Percentiles rank a stretch among this genome's conserved stretches.
phyloP scores from a whole-genome alignment of 2,113 vertebrate genomes.

The Calonectris borealis region DNA sequence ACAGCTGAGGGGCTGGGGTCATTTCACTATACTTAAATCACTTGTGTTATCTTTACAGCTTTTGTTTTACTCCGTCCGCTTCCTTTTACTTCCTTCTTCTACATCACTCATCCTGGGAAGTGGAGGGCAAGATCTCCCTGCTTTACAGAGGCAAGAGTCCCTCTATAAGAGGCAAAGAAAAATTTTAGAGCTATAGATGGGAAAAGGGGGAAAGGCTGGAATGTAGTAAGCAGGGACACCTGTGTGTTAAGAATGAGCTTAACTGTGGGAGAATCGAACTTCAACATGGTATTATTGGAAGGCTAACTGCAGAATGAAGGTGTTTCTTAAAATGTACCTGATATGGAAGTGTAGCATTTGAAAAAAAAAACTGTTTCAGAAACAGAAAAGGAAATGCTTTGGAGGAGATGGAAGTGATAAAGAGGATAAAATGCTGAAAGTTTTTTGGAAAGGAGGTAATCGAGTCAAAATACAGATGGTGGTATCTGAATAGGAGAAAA shows the following conservation, averaged over 20 bases:
- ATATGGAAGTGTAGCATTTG: background rate
- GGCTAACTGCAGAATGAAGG: background rate
- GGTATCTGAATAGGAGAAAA: background rate
- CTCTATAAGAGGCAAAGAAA: background rate
- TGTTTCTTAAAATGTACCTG: background rate
- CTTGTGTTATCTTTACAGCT: background rate
- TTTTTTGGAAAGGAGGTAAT: background rate
- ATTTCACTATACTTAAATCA: background rate
- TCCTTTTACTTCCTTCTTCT: background rate
- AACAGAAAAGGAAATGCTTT: background rate
- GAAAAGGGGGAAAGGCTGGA: background rate
- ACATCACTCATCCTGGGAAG: background rate
- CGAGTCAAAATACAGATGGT: background rate
- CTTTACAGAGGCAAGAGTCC: background rate
- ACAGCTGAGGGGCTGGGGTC: background rate
- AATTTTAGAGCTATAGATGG: background rate
- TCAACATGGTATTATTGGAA: background rate
- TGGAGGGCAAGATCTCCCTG: background rate
- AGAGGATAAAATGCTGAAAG: background rate
- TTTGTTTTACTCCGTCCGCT: background rate
- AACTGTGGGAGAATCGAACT: background rate
- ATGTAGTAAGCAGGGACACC: background rate
- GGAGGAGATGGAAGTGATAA: background rate
- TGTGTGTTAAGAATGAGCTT: background rate
- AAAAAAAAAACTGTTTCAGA: background rate